Evolutionary conservation across 2,888 invertebrate genomes (phyloP).

Genomic region (Tiliacea citrago): DNA sequence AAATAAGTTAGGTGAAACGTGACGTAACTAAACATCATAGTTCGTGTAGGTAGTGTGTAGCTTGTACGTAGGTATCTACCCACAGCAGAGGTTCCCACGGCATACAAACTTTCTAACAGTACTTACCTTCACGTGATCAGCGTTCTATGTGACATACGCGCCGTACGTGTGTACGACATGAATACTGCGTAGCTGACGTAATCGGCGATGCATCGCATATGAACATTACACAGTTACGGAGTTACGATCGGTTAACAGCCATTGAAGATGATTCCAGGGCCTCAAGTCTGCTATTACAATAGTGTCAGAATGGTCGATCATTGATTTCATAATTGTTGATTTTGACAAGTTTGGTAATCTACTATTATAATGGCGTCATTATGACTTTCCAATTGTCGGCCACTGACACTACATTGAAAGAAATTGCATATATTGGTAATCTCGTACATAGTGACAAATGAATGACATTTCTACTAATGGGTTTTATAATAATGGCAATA

Average conservation of each 20-base stretch:
- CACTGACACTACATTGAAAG: too few relatives aligned
- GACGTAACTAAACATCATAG: background rate
- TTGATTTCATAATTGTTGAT: too few relatives aligned
- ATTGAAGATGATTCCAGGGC: slow-evolving; percentile 32
- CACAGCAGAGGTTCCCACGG: slow-evolving; percentile 41
- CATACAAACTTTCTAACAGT: slow-evolving; percentile 50
- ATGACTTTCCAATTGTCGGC: too few relatives aligned
- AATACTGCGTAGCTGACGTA: slow-evolving; percentile 47
- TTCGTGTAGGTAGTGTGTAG: background rate
- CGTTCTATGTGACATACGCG: slow-evolving; percentile 55
- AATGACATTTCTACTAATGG: too few relatives aligned
- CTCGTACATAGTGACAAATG: too few relatives aligned
- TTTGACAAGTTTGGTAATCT: too few relatives aligned
- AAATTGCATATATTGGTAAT: too few relatives aligned
- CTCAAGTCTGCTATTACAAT: too few relatives aligned
- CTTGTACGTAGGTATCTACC: background rate
- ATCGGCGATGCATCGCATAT: slow-evolving; percentile 20
- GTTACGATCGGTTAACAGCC: slow-evolving; percentile 16
- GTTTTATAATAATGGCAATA: too few relatives aligned
- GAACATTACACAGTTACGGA: slow-evolving; percentile 20
- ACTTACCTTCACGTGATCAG: slow-evolving; percentile 39
- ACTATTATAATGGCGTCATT: too few relatives aligned
- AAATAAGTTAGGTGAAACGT: background rate
- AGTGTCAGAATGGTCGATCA: too few relatives aligned
- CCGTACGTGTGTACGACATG: slow-evolving; percentile 28